Conservation (phyloP, 2,113 vertebrate genomes). For the Nyctereutes procyonoides region DNA sequence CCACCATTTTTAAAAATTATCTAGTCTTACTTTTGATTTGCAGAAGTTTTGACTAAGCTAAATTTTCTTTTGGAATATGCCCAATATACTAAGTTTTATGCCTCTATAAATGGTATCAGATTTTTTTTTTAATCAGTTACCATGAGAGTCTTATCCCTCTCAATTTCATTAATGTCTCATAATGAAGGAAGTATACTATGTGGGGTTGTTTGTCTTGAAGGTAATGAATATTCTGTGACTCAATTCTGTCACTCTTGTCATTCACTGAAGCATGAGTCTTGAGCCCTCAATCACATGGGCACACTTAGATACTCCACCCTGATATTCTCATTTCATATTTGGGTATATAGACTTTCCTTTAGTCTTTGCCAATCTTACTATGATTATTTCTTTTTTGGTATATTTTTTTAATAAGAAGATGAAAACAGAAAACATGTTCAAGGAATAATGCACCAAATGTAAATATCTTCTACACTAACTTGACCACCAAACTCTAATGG, state of each 20-base stretch:
- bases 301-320: not conserved
- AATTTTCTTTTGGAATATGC: conserved; percentile 21
- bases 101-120: not conserved
- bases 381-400: not conserved
- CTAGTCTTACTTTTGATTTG: conserved; percentile 73
- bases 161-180: not conserved
- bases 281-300: not conserved
- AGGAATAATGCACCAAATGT: not conserved
- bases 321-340: not conserved
- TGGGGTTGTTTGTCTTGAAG: not conserved
- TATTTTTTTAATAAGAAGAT: not conserved
- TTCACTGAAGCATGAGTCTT: not conserved
- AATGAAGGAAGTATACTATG: not conserved
- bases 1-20: conserved; percentile 65
- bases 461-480: not conserved
- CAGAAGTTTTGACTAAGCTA: not conserved
- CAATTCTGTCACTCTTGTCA: not conserved
- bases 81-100: not conserved
- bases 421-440: not conserved
- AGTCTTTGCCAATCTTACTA: not conserved
- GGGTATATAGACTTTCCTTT: not conserved
- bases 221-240: not conserved
- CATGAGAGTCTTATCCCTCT: not conserved
- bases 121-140: not conserved
- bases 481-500: not conserved